Evolutionary conservation across 92 coral and sea anemone genomes (phyloP).

Genomic region (Heteractis magnifica): DNA sequence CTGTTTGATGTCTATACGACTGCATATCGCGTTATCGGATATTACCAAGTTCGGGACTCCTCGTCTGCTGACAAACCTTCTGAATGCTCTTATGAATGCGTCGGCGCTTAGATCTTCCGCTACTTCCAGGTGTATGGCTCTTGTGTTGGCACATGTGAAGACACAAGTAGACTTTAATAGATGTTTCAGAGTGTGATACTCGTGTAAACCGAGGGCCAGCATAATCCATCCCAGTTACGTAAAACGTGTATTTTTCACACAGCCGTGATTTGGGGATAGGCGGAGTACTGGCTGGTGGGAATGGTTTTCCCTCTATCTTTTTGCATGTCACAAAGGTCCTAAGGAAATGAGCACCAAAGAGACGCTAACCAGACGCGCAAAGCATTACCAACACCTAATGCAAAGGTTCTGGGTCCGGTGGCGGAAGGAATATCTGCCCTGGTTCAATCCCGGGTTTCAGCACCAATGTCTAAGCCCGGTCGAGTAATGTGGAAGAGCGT

Average conservation of each 20-base stretch:
- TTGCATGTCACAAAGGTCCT: background rate
- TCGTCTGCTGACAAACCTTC: slow-evolving; percentile 16
- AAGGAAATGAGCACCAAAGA: slow-evolving; percentile 17
- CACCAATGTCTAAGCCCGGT: background rate
- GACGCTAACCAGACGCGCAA: slow-evolving; percentile 20
- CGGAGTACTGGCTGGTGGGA: no score
- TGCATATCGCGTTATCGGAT: slow-evolving; percentile 14
- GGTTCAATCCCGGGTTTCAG: no score
- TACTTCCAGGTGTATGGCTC: slow-evolving; percentile 2
- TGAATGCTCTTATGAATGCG: slow-evolving; percentile 12
- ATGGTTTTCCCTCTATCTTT: no score
- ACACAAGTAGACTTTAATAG: slow-evolving; percentile 1
- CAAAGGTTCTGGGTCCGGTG: slow-evolving; percentile 8
- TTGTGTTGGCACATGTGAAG: background rate
- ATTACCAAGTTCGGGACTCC: slow-evolving; percentile 5
- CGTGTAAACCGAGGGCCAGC: no score
- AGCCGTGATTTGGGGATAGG: no score
- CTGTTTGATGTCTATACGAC: background rate
- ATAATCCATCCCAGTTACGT: no score
- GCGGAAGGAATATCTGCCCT: slow-evolving; percentile 20
- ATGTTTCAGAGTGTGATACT: background rate
- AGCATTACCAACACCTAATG: slow-evolving; percentile 24
- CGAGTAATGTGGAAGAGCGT: background rate
- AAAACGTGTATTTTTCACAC: no score
- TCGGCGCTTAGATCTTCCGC: background rate